phyloP scores from a whole-genome alignment of 1,140 invertebrate genomes.

The Drosophila ironensis region DNA sequence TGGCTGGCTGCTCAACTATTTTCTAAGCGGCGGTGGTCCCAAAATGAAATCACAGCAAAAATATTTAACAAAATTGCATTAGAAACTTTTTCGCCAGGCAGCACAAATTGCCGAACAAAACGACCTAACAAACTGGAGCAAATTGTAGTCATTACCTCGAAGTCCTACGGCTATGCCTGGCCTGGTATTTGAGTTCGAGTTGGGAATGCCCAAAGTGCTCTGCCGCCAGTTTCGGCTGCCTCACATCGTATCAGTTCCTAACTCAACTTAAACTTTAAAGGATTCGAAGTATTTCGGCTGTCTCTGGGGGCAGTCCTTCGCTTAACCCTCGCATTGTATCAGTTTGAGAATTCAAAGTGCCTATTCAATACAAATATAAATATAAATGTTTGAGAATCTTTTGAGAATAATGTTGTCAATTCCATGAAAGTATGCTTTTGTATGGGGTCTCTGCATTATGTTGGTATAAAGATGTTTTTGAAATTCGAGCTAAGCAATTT shows the following conservation, averaged over 20 bases:
- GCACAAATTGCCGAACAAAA: slow-evolving; percentile 34
- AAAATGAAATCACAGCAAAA: slow-evolving; percentile 60
- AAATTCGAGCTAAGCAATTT: too few species aligned
- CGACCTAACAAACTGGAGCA: slow-evolving; percentile 44
- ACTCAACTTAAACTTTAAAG: slow-evolving; percentile 14
- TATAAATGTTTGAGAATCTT: too few species aligned
- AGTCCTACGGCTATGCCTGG: slow-evolving; percentile 14
- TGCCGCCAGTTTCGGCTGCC: slow-evolving; percentile 1
- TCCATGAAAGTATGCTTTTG: too few species aligned
- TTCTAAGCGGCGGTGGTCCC: slow-evolving; percentile 5
- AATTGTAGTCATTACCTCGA: neutral
- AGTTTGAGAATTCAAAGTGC: neutral
- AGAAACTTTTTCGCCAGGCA: slow-evolving; percentile 57
- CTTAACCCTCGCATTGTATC: slow-evolving; percentile 5
- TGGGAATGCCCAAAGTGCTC: neutral
- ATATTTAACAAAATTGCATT: slow-evolving; percentile 71
- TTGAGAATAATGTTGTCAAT: too few species aligned
- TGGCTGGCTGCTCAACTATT: slow-evolving; percentile 42
- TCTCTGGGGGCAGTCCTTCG: neutral
- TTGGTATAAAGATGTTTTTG: too few species aligned
- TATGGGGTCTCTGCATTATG: too few species aligned
- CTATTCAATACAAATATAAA: too few species aligned
- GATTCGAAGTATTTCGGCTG: neutral
- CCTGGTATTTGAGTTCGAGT: neutral
- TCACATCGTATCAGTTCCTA: slow-evolving; percentile 24